Evolutionary conservation across 2,113 vertebrate genomes (phyloP).

Genomic region (Mustela nigripes): DNA sequence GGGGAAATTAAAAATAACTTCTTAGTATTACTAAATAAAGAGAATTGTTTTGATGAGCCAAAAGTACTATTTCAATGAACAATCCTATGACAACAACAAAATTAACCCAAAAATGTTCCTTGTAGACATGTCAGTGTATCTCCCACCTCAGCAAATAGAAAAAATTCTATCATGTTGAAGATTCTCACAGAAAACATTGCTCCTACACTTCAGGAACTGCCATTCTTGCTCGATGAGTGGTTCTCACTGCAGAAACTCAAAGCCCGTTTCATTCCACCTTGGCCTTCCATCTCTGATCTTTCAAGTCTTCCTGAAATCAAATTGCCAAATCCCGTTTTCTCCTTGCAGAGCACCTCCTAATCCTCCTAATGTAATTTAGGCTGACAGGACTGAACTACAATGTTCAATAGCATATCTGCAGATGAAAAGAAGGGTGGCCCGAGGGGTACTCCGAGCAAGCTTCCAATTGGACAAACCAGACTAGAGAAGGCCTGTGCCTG

Average conservation of each 20-base stretch:
- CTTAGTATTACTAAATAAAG: slow-evolving; percentile 62
- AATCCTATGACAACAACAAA: slow-evolving; percentile 32
- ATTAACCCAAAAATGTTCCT: not conserved
- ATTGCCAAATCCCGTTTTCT: slow-evolving; percentile 80
- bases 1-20: slow-evolving; percentile 26
- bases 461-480: not conserved
- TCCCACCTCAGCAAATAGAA: not conserved
- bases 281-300: slow-evolving; percentile 80
- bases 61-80: slow-evolving; percentile 50
- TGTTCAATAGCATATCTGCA: slow-evolving; percentile 74
- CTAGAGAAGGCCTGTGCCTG: not conserved
- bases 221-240: not conserved
- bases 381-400: slow-evolving; percentile 72
- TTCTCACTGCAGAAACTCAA: slow-evolving; percentile 56
- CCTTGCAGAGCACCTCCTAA: slow-evolving; percentile 70
- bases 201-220: not conserved
- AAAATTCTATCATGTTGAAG: not conserved
- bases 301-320: slow-evolving; percentile 81
- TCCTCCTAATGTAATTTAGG: slow-evolving; percentile 77
- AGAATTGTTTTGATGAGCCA: not conserved
- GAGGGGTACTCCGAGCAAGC: not conserved
- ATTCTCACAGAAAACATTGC: not conserved
- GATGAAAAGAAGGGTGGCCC: slow-evolving; percentile 56
- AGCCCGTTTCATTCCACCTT: slow-evolving; percentile 33
- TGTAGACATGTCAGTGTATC: not conserved